A percentile compares a stretch with the other conserved stretches of the same genome.
Evolutionary conservation across 2,888 invertebrate species (phyloP).

Genomic region (Drosophila longiperda): DNA sequence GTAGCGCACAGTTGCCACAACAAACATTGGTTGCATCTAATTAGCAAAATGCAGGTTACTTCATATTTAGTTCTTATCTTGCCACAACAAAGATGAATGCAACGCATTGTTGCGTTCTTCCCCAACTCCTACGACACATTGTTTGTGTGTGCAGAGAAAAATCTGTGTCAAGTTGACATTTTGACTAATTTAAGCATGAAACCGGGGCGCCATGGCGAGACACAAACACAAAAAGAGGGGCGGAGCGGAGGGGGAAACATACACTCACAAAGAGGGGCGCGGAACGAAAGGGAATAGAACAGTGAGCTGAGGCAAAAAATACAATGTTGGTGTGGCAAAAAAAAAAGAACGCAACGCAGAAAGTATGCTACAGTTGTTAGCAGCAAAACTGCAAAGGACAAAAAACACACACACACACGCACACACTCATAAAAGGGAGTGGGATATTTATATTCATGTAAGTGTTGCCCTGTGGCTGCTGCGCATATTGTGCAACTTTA

Average conservation of each 20-base stretch:
- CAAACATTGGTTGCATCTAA: constrained; percentile 11
- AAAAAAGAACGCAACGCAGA: constrained; percentile 36
- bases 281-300: background rate
- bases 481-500: constrained; percentile 71
- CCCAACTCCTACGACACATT: constrained; percentile 9
- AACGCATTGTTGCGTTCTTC: constrained; percentile 21
- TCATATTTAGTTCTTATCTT: background rate
- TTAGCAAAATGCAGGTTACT: background rate
- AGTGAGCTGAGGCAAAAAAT: constrained; percentile 38
- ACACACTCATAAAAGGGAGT: constrained; percentile 4
- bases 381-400: constrained; percentile 20
- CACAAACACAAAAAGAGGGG: background rate
- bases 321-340: constrained; percentile 47
- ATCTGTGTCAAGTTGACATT: constrained; percentile 78
- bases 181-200: constrained; percentile 72
- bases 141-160: constrained; percentile 21
- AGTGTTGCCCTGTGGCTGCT: constrained; percentile 48
- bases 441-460: constrained; percentile 7
- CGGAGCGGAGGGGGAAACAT: background rate
- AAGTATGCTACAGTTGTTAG: constrained; percentile 60
- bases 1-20: constrained; percentile 34
- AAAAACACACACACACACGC: constrained; percentile 7
- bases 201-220: constrained; percentile 22
- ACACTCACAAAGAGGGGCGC: background rate
- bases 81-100: background rate